Evolutionary conservation across 2,888 invertebrate genomes (phyloP), one percentile per base, ranked within the genome.

Genomic region (Drosophila niveifrons): DNA sequence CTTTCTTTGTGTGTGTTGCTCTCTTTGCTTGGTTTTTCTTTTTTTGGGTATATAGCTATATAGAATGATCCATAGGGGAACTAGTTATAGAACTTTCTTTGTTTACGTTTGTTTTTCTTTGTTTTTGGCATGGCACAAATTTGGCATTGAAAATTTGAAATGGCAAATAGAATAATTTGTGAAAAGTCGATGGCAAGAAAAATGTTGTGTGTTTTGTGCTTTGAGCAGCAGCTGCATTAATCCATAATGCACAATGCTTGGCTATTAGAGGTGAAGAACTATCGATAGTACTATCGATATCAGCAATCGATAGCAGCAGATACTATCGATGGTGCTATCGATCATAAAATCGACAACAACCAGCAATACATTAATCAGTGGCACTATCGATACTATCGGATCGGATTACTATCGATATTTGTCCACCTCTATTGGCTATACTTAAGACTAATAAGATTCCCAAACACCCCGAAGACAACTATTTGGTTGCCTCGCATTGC

Each of bases 81-180:
- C 51, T 61, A 63, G 44, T 77, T 73, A 7, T 36, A 46, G 46
- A 53, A 48, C 34, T 48, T 50, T 69, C 48, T 62, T 18, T 44
- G 23, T 51, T 39, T 58, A 44, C 18, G 62, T 47, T 18, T n/a
- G n/a, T n/a, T 66, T 80, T 80, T 89, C 13, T 73, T 88, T n/a
- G n/a, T n/a, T 82, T 90, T 88, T 88, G 89, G 89, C 78, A 89
- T 89, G 90, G 90, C 89, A 90, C 88, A 66, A 75, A 77, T 86
- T 89, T 90, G 88, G 89, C 83, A 75, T 88, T 82, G 59, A 31
- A 63, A 61, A 53, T 58, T 57, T 56, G 57, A 48, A 34, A 53
- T 58, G 86, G 80, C 83, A 80, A 78, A 52, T 68, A 4, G 52
- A 62, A 34, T 46, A 39, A 23, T 34, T 23, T 11, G 48, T 59